Conservation (phyloP, 2,888 invertebrate genomes). For the Eubasilissa splendida region DNA sequence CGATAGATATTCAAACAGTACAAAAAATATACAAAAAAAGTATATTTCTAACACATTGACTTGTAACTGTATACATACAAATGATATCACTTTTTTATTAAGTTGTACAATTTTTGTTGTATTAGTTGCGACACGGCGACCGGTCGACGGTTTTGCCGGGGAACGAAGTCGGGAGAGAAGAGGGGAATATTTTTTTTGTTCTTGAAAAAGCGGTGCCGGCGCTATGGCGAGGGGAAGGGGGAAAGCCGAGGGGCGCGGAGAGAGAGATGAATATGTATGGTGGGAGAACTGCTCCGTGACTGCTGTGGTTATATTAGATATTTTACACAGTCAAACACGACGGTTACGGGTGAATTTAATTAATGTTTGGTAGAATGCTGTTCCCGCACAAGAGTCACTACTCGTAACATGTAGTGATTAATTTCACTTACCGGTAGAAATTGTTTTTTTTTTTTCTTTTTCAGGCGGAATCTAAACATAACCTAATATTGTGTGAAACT, state of each 20-base stretch:
- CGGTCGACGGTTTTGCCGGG: constrained; percentile 10
- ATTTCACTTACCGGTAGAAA: too few species aligned
- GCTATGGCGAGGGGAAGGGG: constrained; percentile 24
- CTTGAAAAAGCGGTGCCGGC: constrained; percentile 38
- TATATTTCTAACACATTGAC: neutral
- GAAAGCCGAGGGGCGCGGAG: constrained; percentile 30
- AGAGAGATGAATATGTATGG: constrained; percentile 54
- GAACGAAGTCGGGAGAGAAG: constrained; percentile 10
- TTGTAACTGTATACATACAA: too few species aligned
- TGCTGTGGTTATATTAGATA: constrained; percentile 47
- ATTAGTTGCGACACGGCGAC: neutral
- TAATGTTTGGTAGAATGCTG: neutral
- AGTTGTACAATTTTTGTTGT: neutral
- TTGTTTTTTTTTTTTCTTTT: too few species aligned
- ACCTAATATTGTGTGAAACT: too few species aligned
- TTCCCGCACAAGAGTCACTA: too few species aligned
- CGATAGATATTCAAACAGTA: neutral
- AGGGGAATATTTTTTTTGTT: constrained; percentile 34
- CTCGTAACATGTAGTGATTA: too few species aligned
- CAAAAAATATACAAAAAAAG: neutral
- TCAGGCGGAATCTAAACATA: too few species aligned
- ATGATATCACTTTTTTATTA: neutral
- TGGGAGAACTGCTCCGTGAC: constrained; percentile 48
- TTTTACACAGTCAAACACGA: constrained; percentile 45
- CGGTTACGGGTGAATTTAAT: constrained; percentile 13